Evolutionary conservation across 1,140 invertebrate genomes (phyloP), one percentile per base, ranked within the genome.

Genomic region (Macrostomum lignano): DNA sequence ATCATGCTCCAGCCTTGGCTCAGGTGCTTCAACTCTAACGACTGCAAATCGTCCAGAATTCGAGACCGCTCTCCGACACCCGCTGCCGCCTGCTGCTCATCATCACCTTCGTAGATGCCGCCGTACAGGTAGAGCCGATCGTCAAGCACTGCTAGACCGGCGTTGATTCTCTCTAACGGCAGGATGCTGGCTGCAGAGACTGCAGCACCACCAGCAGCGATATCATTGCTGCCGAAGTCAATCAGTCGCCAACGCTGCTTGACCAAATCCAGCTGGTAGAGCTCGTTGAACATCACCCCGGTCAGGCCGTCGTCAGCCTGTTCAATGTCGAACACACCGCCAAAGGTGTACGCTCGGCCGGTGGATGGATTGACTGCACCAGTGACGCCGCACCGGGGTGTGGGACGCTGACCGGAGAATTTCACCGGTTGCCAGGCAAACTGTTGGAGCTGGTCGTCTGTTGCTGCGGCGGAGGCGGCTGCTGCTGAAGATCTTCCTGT

Each of bases 71-170:
- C n/a, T n/a, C n/a, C n/a, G n/a, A n/a, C n/a, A n/a, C n/a, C n/a
- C n/a, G n/a, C n/a, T n/a, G n/a, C n/a, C n/a, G n/a, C n/a, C 34
- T 38, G 65, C 52, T 81, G 73, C 44, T 67, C 72, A 29, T 76
- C 68, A 6, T 69, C 72, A 36, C 72, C 69, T 59, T 86, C 79
- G 43, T 67, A 66, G 38, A 78, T 62, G 2, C 81, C 81, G 4
- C 79, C 79, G 56, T 76, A 86, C 17, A 88, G 45, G 51, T 74
- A 86, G 0, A 88, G 52, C 7, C 64, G 51, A 14, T 72, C 71
- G 40, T 73, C 65, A 44, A 76, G 75, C 2, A 79, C 62, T 6
- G 66, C 68, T 40, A 86, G 46, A 34, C 72, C 68, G 24, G 70
- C 62, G 43, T 74, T 79, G 61, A 82, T 81, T 42, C 79, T 63